Conservation (phyloP, 2,797 vertebrate genomes). For the Brachymystax lenok region DNA sequence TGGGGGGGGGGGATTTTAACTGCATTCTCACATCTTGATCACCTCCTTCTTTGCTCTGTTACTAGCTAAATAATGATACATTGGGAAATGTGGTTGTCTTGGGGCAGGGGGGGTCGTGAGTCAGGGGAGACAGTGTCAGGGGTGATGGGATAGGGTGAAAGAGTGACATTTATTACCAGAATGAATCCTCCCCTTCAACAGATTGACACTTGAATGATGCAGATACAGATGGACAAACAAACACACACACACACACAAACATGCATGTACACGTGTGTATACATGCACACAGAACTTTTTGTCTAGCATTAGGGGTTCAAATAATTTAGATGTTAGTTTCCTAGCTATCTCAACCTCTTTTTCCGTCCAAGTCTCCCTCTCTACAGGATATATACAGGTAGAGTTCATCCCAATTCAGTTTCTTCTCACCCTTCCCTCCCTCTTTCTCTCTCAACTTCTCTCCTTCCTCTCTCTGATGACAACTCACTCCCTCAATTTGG, state of each 20-base stretch:
- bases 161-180: constrained; percentile 56
- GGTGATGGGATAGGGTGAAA: constrained; percentile 46
- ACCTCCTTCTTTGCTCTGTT: constrained; percentile 25
- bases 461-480: constrained; percentile 6
- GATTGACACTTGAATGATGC: constrained; percentile 48
- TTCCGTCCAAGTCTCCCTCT: not conserved
- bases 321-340: not conserved
- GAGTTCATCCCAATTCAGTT: not conserved
- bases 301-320: too few species aligned
- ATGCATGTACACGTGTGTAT: constrained; percentile 6
- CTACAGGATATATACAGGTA: constrained; percentile 13
- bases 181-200: constrained; percentile 71
- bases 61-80: constrained; percentile 26
- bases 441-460: constrained; percentile 7
- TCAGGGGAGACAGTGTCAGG: constrained; percentile 46
- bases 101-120: constrained; percentile 37
- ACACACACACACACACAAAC: constrained; percentile 23
- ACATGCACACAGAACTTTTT: constrained; percentile 11
- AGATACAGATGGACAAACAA: not conserved
- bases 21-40: not conserved
- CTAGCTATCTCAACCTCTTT: not conserved
- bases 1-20: not conserved
- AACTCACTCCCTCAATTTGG: not conserved
- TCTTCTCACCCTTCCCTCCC: constrained; percentile 5
- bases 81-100: constrained; percentile 9